Evolutionary conservation across 2,113 vertebrate species (phyloP), one percentile per base, ranked within the genome.

Genomic region (Chlamydotis undulata): DNA sequence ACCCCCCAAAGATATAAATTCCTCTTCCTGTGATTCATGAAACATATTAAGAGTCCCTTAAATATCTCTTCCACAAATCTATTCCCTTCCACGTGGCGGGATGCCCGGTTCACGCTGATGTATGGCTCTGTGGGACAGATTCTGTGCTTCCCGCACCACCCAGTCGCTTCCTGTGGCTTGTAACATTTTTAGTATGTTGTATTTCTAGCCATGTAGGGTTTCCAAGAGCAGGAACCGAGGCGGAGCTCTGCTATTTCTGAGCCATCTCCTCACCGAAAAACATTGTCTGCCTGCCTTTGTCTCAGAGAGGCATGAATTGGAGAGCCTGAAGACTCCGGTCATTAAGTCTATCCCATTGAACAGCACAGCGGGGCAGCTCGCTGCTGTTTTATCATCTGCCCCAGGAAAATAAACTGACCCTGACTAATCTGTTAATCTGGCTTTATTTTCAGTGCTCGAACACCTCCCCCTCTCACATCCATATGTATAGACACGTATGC

Each of bases 1-100:
- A 82, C 37, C 78, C 74, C 61, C 78, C 43, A 25, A 85, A 90
- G 88, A 81, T 4, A 88, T 64, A 79, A 82, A 63, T 83, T 63
- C 82, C 61, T 23, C 24, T 59, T 69, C 63, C 75, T 4, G 25
- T 85, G 85, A 71, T 59, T 92, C 75, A 71, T 67, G 70, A 60
- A 94, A 59, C 4, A 1, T 45, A 70, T 87, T 67, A 57, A 82
- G 81, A 71, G 57, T 55, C 57, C 82, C 82, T 93, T 63, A 85
- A 92, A 85, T 26, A 37, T 50, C 61, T 60, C 37, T 63, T 33
- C 59, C 25, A 69, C 60, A 35, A 59, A 70, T 81, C 60, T 39
- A 7, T 53, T 50, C 65, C 60, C 56, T 49, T 50, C 37, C 39
- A 74, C 8, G 0, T 8, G 0, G 50, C 1, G 0, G 56, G 26